Evolutionary conservation across 2,797 vertebrate species (phyloP).

Genomic region (Mycteria americana): DNA sequence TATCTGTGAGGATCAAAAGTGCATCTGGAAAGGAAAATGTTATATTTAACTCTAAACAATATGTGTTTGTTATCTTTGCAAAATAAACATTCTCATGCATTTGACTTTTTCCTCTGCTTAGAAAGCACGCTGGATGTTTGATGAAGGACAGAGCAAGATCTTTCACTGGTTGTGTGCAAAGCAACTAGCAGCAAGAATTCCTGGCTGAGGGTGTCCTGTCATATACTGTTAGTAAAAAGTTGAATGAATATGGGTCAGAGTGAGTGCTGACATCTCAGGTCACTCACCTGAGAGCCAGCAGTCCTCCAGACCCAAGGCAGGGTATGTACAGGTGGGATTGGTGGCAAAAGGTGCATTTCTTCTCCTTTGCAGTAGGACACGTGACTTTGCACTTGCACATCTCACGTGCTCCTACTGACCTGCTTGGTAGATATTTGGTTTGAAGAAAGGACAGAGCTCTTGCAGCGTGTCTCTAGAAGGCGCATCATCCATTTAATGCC

Average conservation of each 20-base stretch:
- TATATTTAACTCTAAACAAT: background rate
- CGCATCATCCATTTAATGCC: background rate
- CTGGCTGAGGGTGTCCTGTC: background rate
- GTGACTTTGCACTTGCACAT: background rate
- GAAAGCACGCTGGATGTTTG: background rate
- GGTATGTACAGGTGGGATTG: accelerated
- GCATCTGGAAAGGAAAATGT: background rate
- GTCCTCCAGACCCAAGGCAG: background rate
- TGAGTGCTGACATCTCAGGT: background rate
- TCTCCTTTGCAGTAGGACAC: background rate
- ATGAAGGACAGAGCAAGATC: background rate
- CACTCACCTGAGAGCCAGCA: background rate
- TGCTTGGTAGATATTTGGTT: background rate
- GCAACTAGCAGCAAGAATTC: background rate
- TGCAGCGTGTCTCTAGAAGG: background rate
- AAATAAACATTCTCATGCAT: background rate
- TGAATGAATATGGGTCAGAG: background rate
- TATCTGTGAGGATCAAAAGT: background rate
- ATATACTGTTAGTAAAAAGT: background rate
- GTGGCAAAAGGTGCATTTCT: background rate
- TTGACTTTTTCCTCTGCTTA: background rate
- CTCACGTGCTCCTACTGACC: background rate
- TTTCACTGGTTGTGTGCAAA: accelerated
- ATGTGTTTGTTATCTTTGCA: background rate
- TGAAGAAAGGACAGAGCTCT: background rate